phyloP scores from a whole-genome alignment of 2,888 invertebrate species.

The Drosophila ustulata region DNA sequence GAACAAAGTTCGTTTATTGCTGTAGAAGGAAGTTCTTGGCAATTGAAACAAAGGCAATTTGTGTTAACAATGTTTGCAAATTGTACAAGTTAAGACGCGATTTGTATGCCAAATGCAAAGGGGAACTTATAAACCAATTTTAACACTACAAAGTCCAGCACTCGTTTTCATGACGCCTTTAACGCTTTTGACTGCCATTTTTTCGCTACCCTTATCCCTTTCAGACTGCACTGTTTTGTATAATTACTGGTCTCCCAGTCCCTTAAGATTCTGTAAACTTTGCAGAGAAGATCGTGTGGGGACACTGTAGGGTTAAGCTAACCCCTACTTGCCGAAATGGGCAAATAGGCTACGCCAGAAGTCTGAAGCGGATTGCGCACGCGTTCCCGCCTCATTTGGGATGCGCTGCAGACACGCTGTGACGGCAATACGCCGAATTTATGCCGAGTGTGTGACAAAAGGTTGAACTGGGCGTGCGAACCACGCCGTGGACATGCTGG shows the following conservation, averaged over 20 bases:
- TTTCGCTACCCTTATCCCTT: background rate
- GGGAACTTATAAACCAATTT: slow-evolving; percentile 30
- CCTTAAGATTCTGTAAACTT: background rate
- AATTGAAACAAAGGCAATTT: slow-evolving; percentile 43
- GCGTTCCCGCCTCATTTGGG: slow-evolving; percentile 59
- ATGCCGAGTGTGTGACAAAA: slow-evolving; percentile 28
- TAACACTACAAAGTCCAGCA: slow-evolving; percentile 46
- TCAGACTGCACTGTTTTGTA: background rate
- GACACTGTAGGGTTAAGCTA: slow-evolving; percentile 43
- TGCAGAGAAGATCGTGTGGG: background rate
- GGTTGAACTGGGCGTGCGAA: slow-evolving; percentile 62
- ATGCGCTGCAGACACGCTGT: slow-evolving; percentile 47
- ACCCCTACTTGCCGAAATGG: slow-evolving; percentile 24
- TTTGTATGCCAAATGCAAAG: slow-evolving; percentile 54
- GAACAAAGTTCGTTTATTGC: slow-evolving; percentile 7
- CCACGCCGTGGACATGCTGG: slow-evolving; percentile 41
- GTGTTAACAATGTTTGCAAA: slow-evolving; percentile 24
- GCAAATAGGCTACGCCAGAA: slow-evolving; percentile 47
- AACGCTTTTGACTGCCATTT: background rate
- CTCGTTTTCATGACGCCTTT: background rate
- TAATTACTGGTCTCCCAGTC: no score
- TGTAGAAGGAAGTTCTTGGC: slow-evolving; percentile 56
- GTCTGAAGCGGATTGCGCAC: slow-evolving; percentile 59
- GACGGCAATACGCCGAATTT: slow-evolving; percentile 37
- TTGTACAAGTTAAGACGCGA: slow-evolving; percentile 30